These are phyloP conservation scores for Acholoe squamosa DNA, from an alignment of 2,888 invertebrate species.

Conservation along the genomic window DNA sequence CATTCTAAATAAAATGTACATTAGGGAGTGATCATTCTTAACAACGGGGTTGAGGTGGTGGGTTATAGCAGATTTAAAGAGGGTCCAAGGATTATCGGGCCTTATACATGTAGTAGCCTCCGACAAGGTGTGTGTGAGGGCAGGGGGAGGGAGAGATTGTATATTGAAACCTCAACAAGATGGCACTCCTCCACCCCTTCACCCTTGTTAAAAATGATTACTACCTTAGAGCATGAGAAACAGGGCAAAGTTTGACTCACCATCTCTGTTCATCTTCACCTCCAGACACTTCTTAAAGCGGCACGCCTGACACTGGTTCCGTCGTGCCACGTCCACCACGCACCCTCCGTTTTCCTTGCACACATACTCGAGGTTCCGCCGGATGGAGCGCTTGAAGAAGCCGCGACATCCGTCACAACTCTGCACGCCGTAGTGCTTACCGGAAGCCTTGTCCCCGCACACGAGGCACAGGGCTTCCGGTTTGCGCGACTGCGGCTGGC, in stretches of 20 bases:
- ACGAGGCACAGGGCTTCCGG: conserved; percentile 84
- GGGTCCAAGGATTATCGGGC: too few species aligned
- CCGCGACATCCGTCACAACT: conserved; percentile 88
- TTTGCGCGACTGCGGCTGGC: conserved; percentile 69
- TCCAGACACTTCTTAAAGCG: conserved; percentile 94
- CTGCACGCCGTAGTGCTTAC: conserved; percentile 84
- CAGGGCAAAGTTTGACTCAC: conserved; percentile 85
- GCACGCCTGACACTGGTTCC: conserved; percentile 97
- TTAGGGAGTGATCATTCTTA: too few species aligned
- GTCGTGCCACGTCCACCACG: conserved; percentile 93
- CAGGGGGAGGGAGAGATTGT: too few species aligned
- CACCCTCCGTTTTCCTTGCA: conserved; percentile 95
- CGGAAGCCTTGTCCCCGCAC: conserved; percentile 83
- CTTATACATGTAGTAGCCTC: too few species aligned
- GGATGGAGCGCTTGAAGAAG: conserved; percentile 96
- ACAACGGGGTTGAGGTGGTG: too few species aligned
- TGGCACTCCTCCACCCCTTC: too few species aligned
- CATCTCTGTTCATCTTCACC: conserved; percentile 96
- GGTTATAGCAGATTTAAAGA: too few species aligned
- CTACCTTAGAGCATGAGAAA: too few species aligned
- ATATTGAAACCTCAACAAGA: too few species aligned
- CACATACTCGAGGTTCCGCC: conserved; percentile 93
- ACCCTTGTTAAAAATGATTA: too few species aligned
- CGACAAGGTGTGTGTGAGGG: too few species aligned
- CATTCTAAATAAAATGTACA: too few species aligned